Conservation (phyloP, 2,888 invertebrate species). For the Galerucella nymphaeae region DNA sequence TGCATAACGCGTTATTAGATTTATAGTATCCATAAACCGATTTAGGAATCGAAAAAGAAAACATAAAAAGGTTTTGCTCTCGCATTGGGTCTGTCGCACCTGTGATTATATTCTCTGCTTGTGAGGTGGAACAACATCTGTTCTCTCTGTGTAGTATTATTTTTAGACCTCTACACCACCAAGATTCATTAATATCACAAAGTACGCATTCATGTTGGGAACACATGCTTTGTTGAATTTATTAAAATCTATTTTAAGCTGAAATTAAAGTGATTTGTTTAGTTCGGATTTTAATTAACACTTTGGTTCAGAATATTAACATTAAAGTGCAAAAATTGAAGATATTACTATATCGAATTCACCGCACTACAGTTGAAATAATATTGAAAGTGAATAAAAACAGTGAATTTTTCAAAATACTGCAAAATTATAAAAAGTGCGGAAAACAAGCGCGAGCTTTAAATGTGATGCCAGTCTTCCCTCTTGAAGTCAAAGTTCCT, state of each 20-base stretch:
- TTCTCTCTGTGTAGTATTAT: constrained; percentile 11
- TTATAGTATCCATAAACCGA: constrained; percentile 19
- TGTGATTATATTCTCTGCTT: constrained; percentile 26
- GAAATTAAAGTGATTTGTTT: constrained; percentile 10
- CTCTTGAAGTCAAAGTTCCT: too few relatives aligned
- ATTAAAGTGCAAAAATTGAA: background rate
- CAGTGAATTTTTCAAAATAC: too few relatives aligned
- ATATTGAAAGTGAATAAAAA: too few relatives aligned
- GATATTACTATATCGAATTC: too few relatives aligned
- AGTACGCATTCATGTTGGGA: constrained; percentile 23
- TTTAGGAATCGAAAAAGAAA: constrained; percentile 16
- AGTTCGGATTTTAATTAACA: background rate
- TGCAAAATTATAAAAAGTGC: too few relatives aligned
- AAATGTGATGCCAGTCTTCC: too few relatives aligned
- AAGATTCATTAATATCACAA: constrained; percentile 22
- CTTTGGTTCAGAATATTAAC: background rate
- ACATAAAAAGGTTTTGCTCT: constrained; percentile 16
- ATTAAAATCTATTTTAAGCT: constrained; percentile 11
- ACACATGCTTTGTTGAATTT: constrained; percentile 15
- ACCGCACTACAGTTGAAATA: too few relatives aligned
- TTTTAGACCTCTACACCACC: constrained; percentile 20
- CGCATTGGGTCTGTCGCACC: constrained; percentile 27
- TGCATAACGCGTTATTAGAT: constrained; percentile 14
- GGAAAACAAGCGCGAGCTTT: too few relatives aligned
- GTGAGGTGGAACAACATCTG: constrained; percentile 29